Base-by-base conservation (phyloP, 1,140 invertebrate species). In the Drosophila punjabiensis region DNA sequence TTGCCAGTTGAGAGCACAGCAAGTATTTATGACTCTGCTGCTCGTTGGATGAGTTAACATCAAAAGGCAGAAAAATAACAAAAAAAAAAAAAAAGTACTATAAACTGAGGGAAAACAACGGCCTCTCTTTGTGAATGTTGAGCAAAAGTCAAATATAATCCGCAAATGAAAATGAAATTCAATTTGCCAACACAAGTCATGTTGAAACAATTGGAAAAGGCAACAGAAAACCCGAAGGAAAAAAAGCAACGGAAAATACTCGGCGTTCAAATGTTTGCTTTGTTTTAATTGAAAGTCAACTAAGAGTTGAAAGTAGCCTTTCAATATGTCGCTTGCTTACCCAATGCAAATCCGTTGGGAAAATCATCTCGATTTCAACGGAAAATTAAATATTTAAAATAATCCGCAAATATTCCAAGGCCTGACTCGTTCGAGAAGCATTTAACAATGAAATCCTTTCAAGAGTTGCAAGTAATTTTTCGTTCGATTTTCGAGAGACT, bases 1-100 rank as follows among this genome's bases (percentile, higher is more conserved):
- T 87, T 88, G 85, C 84, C 84, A 89, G 81, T 88, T 88, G 84
- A 88, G 87, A 89, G 84, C 84, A 88, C 84, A 89, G 77, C 74
- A 88, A 88, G 84, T 88, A 88, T 89, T 88, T 88, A 88, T 88
- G 85, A 88, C 84, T 71, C 32, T 65, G 78, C 37, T 64, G 43
- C 67, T 71, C 59, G 77, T 60, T 83, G 83, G 84, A 69, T 80
- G 76, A 80, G 77, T 69, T 70, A 80, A 84, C 85, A 88, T 88
- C 85, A 88, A 89, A 88, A 89, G 84, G 63, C 50, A 48, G 61
- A 16, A 52, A 73, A 43, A 62, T 45, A 43, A 6, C 30, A 11
- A n/a, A 30, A 52, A 52, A 52, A 52, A 20, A 45, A 45, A 45
- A 11, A 3, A 43, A 10, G 18, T 9, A 24, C 24, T 24, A 24